Conservation (phyloP, 2,797 vertebrate genomes). For the Mormyrops boulengeri region DNA sequence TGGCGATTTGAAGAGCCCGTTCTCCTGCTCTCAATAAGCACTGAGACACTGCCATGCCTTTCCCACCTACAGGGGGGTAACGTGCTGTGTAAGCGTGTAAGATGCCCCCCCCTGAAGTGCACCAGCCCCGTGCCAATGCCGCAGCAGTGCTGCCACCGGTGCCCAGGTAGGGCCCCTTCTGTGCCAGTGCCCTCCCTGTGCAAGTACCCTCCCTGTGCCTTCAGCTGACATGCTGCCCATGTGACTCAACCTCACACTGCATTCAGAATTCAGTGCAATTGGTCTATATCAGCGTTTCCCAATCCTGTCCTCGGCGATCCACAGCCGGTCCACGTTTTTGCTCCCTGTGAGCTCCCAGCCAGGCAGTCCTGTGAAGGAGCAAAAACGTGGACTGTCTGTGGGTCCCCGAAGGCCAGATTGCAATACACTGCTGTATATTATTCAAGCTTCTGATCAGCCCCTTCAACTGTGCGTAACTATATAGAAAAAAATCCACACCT, state of each 20-base stretch:
- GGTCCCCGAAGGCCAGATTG: background rate
- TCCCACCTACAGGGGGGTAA: constrained; percentile 58
- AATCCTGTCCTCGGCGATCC: background rate
- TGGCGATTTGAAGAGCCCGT: background rate
- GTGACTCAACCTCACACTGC: background rate
- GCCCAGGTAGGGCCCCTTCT: constrained; percentile 56
- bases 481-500: background rate
- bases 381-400: background rate
- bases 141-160: constrained; percentile 69
- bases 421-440: background rate
- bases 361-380: background rate
- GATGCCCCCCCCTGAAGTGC: constrained; percentile 65
- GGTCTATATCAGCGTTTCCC: background rate
- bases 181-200: background rate
- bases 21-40: background rate
- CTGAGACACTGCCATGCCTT: constrained; percentile 20
- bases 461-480: background rate
- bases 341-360: background rate
- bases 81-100: constrained; percentile 67
- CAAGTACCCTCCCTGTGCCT: background rate
- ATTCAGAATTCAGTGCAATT: background rate
- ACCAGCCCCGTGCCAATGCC: constrained; percentile 60
- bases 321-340: background rate
- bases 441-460: background rate
- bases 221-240: background rate